Evolutionary conservation across 2,797 vertebrate genomes (phyloP).

Genomic region (Denticeps clupeoides): DNA sequence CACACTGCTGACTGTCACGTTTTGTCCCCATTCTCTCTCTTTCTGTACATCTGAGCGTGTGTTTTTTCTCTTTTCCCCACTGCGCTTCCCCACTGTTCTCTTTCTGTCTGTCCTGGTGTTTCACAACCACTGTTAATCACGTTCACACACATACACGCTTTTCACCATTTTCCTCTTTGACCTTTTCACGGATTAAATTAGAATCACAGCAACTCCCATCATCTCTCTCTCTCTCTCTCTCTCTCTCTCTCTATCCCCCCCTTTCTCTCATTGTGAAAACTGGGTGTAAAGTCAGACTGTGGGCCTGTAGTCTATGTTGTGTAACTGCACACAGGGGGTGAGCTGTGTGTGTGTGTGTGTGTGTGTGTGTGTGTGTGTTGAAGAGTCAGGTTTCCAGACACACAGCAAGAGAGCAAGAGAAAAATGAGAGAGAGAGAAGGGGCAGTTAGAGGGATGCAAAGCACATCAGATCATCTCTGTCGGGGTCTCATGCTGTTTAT

Average conservation of each 20-base stretch:
- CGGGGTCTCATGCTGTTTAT: too few species aligned
- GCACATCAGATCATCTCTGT: too few species aligned
- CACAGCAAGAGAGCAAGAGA: slow-evolving; percentile 21
- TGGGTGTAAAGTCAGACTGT: slow-evolving; percentile 26
- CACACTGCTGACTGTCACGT: background rate
- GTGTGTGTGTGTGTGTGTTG: slow-evolving; percentile 17
- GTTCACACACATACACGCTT: background rate
- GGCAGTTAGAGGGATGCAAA: background rate
- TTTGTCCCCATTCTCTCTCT: background rate
- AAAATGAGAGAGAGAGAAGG: background rate
- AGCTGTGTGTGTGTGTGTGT: slow-evolving; percentile 26
- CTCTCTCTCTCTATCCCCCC: background rate
- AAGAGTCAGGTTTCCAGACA: slow-evolving; percentile 31
- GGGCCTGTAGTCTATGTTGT: slow-evolving; percentile 29
- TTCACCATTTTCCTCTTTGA: background rate
- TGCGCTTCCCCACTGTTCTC: slow-evolving; percentile 2
- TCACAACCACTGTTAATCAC: background rate
- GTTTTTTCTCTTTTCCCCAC: slow-evolving; percentile 1
- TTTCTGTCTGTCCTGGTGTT: background rate
- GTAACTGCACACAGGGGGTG: slow-evolving; percentile 32
- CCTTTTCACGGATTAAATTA: background rate
- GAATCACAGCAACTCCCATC: background rate
- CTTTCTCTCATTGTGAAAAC: slow-evolving; percentile 25
- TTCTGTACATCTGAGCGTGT: background rate
- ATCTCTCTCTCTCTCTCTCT: background rate